Conservation (phyloP, 2,113 vertebrate genomes). For the Merops nubicus region DNA sequence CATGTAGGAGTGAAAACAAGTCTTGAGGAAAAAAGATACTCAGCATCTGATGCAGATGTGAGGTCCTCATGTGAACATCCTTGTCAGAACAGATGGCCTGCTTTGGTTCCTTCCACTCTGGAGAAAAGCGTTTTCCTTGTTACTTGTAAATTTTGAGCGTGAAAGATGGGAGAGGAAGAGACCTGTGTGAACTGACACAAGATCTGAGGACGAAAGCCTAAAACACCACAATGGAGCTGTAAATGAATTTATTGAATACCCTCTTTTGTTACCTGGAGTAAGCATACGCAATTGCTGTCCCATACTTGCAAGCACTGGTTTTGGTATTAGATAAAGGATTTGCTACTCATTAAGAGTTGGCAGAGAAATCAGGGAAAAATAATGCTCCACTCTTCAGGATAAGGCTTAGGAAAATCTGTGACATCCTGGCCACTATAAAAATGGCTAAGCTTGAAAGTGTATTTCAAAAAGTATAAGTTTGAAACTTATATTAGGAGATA, state of each 20-base stretch:
- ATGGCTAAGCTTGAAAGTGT: background rate
- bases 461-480: no score
- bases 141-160: background rate
- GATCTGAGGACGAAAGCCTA: background rate
- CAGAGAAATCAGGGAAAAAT: background rate
- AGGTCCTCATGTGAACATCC: background rate
- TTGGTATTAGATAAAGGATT: background rate
- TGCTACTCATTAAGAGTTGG: background rate
- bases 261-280: background rate
- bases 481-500: background rate
- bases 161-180: background rate
- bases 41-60: background rate
- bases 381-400: background rate
- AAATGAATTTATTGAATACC: background rate
- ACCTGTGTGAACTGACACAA: background rate
- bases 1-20: background rate
- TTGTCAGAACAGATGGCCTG: background rate
- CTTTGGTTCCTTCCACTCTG: background rate
- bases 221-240: background rate
- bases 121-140: background rate
- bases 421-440: background rate
- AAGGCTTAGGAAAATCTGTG: background rate
- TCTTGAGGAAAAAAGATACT: background rate
- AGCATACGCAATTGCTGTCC: background rate
- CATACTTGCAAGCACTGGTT: background rate